Conservation (phyloP, 2,797 vertebrate genomes). For the Sphenodon punctatus region DNA sequence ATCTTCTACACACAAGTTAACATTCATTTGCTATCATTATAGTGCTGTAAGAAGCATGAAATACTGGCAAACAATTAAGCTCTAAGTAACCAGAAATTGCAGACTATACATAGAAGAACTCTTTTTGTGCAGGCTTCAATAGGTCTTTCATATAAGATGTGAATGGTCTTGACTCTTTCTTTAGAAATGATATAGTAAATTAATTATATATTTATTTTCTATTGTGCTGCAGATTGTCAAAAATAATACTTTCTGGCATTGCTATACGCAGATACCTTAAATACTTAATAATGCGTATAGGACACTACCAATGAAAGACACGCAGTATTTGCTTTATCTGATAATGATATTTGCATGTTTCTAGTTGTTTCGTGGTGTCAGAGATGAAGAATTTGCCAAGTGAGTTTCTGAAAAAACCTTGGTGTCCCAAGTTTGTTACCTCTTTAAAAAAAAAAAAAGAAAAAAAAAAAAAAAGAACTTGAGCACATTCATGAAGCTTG, state of each 20-base stretch:
- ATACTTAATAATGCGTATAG: too few species aligned
- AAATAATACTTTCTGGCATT: neutral
- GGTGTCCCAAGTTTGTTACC: too few species aligned
- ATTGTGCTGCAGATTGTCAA: accelerated
- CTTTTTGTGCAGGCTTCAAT: slow-evolving; percentile 40
- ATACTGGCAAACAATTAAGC: neutral
- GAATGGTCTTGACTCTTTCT: neutral
- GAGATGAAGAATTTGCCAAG: too few species aligned
- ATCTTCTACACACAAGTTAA: neutral
- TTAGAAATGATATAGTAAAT: slow-evolving; percentile 34
- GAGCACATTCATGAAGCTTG: neutral
- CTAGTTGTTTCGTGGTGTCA: too few species aligned
- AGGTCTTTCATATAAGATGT: slow-evolving; percentile 27
- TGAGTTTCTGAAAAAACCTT: too few species aligned
- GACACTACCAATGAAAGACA: too few species aligned
- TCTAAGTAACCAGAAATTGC: slow-evolving; percentile 3
- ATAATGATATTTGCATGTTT: too few species aligned
- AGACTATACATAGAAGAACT: slow-evolving; percentile 17
- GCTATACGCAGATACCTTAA: slow-evolving; percentile 31
- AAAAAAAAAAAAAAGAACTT: neutral
- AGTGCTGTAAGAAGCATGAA: slow-evolving; percentile 22
- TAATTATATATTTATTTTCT: neutral
- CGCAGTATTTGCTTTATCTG: too few species aligned
- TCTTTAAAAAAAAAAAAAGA: too few species aligned
- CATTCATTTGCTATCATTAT: neutral